Evolutionary conservation across 1,140 invertebrate genomes (phyloP), one percentile per base, ranked within the genome.

Genomic region (Philopotamus ludificatus): DNA sequence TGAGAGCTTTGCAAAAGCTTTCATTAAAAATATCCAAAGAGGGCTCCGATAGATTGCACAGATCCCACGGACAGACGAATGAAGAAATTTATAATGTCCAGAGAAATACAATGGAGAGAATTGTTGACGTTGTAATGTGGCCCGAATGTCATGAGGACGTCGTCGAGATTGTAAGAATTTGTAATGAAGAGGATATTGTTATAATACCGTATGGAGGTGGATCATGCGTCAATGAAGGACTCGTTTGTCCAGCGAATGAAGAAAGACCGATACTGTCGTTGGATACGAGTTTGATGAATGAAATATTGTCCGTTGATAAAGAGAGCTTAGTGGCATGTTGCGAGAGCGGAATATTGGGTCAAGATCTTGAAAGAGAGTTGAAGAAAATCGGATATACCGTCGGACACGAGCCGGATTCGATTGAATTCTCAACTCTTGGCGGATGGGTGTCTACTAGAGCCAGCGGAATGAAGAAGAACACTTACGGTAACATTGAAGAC

Each of bases 381-480:
- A 81, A 84, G 9, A 75, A 83, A 1, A 74, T 84, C 23, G 91
- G 91, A 0, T 87, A 87, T 65, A 95, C 92, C 1, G 86, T 88
- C 4, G 93, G 93, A 0, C 97, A 99, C 78, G 96, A 99, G 75
- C 97, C 97, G 0, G 97, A 99, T 77, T 98, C 94, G 2, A 95
- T 95, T 76, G 97, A 99, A 80, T 99, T 99, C 76, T 94, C 91
- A 8, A 98, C 95, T 69, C 81, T 99, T 10, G 97, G 97, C 10
- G 97, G 97, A 15, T 99, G 97, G 97, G 93, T 99, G 10, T 95
- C 97, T 0, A 99, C 97, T 0, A 81, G 96, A 70, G 97, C 97
- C 0, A 98, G 95, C 16, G 97, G 97, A 12, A 99, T 99, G 97
- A 99, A 99, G 79, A 99, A 99, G 79, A 99, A 99, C 75, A 87